phyloP scores from a whole-genome alignment of 2,888 invertebrate species.

The Strigamia maritima region DNA sequence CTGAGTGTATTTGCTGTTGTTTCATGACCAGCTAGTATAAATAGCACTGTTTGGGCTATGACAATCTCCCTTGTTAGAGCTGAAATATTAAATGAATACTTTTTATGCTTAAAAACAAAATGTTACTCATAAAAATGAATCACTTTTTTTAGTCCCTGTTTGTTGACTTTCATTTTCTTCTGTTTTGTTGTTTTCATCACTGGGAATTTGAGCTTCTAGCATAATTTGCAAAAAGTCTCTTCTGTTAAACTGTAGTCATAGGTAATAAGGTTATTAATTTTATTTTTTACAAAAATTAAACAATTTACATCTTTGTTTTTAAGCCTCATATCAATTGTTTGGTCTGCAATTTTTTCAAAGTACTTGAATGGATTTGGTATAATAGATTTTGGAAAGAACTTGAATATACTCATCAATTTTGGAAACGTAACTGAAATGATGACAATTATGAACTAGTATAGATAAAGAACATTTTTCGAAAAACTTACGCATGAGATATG shows the following conservation, averaged over 20 bases:
- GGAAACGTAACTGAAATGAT: not conserved
- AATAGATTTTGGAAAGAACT: not conserved
- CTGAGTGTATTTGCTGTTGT: slow-evolving; percentile 36
- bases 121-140: no score
- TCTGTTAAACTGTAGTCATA: not conserved
- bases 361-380: not conserved
- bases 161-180: no score
- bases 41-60: slow-evolving; percentile 31
- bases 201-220: not conserved
- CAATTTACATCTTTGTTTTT: not conserved
- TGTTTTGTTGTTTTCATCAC: no score
- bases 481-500: not conserved
- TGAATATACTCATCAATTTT: no score
- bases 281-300: not conserved
- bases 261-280: not conserved
- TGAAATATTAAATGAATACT: not conserved
- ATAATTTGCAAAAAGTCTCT: not conserved
- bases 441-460: not conserved
- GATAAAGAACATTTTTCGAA: not conserved
- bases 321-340: not conserved
- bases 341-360: not conserved
- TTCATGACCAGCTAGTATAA: slow-evolving; percentile 38
- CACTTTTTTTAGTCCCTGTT: not conserved
- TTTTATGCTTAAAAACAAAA: no score
- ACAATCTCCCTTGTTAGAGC: slow-evolving; percentile 5